Evolutionary conservation across 1,140 invertebrate genomes (phyloP).

Genomic region (Phymastichus coffea): DNA sequence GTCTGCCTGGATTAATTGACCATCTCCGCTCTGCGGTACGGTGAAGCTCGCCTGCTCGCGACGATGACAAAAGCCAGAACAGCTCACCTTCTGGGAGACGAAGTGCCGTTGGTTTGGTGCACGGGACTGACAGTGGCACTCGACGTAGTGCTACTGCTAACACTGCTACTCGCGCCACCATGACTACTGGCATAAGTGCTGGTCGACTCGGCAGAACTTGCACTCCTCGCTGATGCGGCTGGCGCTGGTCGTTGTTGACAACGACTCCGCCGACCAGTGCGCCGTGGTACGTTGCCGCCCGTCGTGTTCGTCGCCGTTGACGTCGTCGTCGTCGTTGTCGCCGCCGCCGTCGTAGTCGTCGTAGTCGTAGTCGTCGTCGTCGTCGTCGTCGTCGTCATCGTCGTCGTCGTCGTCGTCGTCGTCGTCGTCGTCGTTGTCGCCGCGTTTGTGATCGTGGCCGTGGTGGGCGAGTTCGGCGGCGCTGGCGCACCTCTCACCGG

Average conservation of each 20-base stretch:
- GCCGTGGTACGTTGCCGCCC: neutral
- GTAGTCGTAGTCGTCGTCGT: no score
- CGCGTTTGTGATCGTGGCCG: neutral
- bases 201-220: conserved; percentile 8
- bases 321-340: no score
- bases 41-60: no score
- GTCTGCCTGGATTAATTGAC: no score
- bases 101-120: neutral
- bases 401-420: neutral
- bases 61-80: no score
- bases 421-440: neutral
- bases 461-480: neutral
- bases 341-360: neutral
- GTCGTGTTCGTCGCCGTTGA: no score
- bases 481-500: conserved; percentile 18
- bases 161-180: neutral
- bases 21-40: no score
- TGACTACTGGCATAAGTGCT: conserved; percentile 5
- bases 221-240: no score
- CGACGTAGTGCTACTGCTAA: conserved; percentile 8
- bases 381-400: neutral
- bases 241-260: conserved; percentile 4
- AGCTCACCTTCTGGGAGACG: conserved; percentile 15
- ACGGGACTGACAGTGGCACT: conserved; percentile 11
- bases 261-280: no score